A percentile compares a stretch with the other conserved stretches of the same genome.
Evolutionary conservation across 2,797 vertebrate species (phyloP).

Genomic region (Urosaurus nigricauda): DNA sequence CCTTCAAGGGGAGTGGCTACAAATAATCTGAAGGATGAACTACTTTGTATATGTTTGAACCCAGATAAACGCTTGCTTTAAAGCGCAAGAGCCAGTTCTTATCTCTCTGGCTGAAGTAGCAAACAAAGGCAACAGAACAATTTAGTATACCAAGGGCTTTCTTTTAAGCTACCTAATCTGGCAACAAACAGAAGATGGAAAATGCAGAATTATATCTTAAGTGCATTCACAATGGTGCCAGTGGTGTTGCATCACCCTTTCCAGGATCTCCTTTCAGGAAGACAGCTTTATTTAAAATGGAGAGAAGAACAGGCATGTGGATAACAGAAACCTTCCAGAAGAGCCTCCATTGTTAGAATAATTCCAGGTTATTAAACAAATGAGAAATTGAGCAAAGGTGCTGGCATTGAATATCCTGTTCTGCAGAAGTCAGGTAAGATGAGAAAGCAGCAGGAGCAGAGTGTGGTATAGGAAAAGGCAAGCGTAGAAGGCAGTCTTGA

Average conservation of each 20-base stretch:
- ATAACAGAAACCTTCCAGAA: neutral
- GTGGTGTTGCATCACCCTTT: conserved; percentile 37
- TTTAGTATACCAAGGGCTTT: neutral
- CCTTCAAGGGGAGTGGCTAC: conserved; percentile 73
- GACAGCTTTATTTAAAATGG: conserved; percentile 40
- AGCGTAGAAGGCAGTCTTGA: neutral
- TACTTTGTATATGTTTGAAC: conserved; percentile 48
- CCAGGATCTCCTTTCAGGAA: conserved; percentile 27
- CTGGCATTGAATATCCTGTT: conserved; percentile 38
- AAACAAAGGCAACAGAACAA: conserved; percentile 26
- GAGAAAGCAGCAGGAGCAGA: conserved; percentile 3
- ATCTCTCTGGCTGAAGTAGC: neutral
- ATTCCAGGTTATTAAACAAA: conserved; percentile 48
- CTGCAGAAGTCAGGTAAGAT: conserved; percentile 75
- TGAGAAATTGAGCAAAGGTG: conserved; percentile 67
- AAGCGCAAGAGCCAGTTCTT: conserved; percentile 35
- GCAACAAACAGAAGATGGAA: conserved; percentile 56
- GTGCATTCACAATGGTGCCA: conserved; percentile 38
- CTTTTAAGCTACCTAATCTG: conserved; percentile 53
- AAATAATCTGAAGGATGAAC: conserved; percentile 62
- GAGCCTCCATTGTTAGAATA: neutral
- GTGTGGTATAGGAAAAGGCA: conserved; percentile 8
- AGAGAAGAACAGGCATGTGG: conserved; percentile 5
- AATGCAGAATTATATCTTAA: conserved; percentile 16
- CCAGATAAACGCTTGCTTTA: conserved; percentile 56